Conservation (phyloP, 2,113 vertebrate species). For the Entelurus aequoreus region DNA sequence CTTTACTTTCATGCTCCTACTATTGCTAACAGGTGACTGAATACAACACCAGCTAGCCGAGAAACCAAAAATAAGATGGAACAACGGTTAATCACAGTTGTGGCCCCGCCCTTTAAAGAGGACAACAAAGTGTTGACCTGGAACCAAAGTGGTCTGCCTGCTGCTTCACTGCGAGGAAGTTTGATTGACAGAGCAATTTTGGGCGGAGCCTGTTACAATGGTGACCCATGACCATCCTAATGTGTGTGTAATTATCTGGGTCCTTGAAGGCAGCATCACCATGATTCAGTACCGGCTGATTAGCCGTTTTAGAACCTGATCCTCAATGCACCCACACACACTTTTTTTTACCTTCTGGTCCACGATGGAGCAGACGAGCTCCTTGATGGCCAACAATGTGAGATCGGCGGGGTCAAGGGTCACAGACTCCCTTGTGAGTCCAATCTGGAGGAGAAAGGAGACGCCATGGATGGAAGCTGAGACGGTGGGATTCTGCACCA, state of each 20-base stretch:
- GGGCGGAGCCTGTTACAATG: too few species aligned
- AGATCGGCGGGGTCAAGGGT: conserved; percentile 85
- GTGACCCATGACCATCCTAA: too few species aligned
- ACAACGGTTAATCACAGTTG: too few species aligned
- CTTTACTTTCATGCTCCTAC: too few species aligned
- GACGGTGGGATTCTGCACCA: conserved; percentile 80
- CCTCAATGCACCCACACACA: neutral
- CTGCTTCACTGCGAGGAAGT: too few species aligned
- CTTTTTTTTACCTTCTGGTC: conserved; percentile 84
- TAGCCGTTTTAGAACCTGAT: neutral
- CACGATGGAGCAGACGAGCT: conserved; percentile 89
- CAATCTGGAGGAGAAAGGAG: conserved; percentile 91
- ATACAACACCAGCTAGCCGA: neutral
- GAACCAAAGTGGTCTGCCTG: too few species aligned
- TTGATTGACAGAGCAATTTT: too few species aligned
- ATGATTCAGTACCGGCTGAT: neutral
- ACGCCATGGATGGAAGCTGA: conserved; percentile 83
- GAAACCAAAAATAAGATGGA: neutral
- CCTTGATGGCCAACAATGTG: conserved; percentile 84
- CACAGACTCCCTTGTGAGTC: conserved; percentile 87
- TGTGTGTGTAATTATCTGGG: too few species aligned
- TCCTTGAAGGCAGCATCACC: too few species aligned
- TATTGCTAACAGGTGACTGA: neutral
- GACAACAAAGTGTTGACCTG: too few species aligned
- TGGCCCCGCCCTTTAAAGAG: too few species aligned